These are phyloP conservation scores for Calcarius lapponicus DNA, from an alignment of 2,797 vertebrate genomes.

Conservation along the genomic window DNA sequence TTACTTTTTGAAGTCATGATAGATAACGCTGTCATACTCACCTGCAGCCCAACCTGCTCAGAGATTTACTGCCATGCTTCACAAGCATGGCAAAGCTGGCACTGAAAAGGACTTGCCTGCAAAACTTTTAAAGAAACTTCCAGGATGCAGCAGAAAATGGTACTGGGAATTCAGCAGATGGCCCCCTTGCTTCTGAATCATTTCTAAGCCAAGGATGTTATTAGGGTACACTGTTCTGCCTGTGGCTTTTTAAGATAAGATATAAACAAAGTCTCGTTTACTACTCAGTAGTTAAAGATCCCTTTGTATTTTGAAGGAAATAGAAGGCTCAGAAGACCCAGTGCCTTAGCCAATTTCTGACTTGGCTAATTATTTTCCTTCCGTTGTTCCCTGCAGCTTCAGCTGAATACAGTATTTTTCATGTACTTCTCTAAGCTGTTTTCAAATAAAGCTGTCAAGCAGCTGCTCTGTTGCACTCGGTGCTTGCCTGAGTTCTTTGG, in stretches of 20 bases:
- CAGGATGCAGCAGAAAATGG: slow-evolving; percentile 6
- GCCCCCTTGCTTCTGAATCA: slow-evolving; percentile 58
- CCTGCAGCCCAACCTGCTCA: background rate
- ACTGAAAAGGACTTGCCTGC: background rate
- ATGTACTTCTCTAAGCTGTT: slow-evolving; percentile 1
- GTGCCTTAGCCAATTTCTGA: slow-evolving; percentile 16
- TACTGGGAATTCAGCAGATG: slow-evolving; percentile 64
- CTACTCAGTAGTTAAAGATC: slow-evolving; percentile 30
- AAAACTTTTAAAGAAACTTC: background rate
- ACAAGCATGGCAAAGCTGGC: background rate
- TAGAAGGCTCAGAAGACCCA: background rate
- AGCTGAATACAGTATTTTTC: slow-evolving; percentile 45
- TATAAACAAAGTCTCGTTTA: slow-evolving; percentile 38
- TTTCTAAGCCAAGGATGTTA: slow-evolving; percentile 31
- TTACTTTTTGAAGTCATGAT: background rate
- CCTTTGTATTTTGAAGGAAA: slow-evolving; percentile 22
- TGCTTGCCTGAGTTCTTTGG: background rate
- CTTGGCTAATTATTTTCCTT: slow-evolving; percentile 48
- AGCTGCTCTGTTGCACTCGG: background rate
- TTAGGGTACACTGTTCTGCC: slow-evolving; percentile 26
- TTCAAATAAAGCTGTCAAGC: slow-evolving; percentile 29
- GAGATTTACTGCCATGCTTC: background rate
- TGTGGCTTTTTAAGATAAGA: slow-evolving; percentile 47
- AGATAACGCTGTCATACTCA: background rate
- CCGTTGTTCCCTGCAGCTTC: slow-evolving; percentile 24